phyloP scores from a whole-genome alignment of 2,113 vertebrate species.

The Petroica traversi region DNA sequence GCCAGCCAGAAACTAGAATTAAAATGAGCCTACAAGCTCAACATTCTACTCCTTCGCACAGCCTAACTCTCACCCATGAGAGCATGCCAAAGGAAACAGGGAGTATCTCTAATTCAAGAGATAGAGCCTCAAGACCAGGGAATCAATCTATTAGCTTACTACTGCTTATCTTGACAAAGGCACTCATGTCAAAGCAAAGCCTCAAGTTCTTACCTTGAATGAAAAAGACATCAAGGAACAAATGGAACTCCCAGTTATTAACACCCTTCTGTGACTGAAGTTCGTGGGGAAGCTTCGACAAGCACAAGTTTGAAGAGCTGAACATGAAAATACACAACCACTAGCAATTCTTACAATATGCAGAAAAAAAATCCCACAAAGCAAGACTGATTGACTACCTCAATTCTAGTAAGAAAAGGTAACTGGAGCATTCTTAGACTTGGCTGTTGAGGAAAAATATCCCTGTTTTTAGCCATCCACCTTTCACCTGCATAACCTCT shows the following conservation, averaged over 20 bases:
- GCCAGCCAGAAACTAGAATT: not conserved
- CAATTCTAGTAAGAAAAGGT: not conserved
- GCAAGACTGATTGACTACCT: not conserved
- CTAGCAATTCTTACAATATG: not conserved
- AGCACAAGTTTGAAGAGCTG: not conserved
- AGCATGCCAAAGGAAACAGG: not conserved
- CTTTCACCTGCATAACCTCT: not conserved
- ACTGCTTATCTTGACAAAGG: not conserved
- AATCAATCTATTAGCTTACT: not conserved
- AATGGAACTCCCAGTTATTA: not conserved
- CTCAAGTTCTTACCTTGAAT: not conserved
- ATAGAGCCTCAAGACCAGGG: not conserved
- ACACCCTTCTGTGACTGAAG: not conserved
- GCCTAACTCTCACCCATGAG: not conserved
- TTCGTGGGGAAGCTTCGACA: not conserved
- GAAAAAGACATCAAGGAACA: not conserved
- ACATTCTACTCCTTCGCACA: not conserved
- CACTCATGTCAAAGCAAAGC: not conserved
- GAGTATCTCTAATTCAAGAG: not conserved
- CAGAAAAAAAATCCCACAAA: not conserved
- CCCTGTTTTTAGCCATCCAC: not conserved
- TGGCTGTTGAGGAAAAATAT: not conserved
- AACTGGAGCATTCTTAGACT: not conserved
- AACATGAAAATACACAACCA: not conserved
- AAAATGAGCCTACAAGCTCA: conserved; percentile 4